Base-by-base conservation (phyloP, 2,888 invertebrate species). In the Aporophyla lueneburgensis region DNA sequence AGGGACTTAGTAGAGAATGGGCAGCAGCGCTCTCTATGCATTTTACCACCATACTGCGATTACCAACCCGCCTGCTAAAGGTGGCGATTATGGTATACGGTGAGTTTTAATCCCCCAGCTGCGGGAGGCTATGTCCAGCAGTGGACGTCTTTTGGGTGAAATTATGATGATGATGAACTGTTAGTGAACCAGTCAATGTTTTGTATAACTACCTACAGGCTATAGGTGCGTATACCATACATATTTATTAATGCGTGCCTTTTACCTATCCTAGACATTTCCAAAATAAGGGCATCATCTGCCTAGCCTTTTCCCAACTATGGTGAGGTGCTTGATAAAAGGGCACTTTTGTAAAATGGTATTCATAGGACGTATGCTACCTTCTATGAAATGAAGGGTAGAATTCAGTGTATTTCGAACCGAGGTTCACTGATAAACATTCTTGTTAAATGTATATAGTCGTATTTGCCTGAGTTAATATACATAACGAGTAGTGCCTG, bases 401-500 rank as follows among this genome's bases (percentile, higher is more conserved):
- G 10, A 49, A 16, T 49, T 14, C 49, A 3, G 14, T 5, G 21
- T 58, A 58, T 24, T 58, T 19, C 27, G 24, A 27, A 27, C 9
- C 59, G 33, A 33, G 33, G 1, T 33, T 33, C 33, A 33, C 33
- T 3, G 33, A 33, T 1, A 3, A 33, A 33, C 33, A 33, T 33
- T 33, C 33, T 9, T 69, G 14, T 27, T 27, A n/a, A n/a, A n/a
- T n/a, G n/a, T n/a, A n/a, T n/a, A 67, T 27, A 16, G 21, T 43
- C 43, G 14, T n/a, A 21, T 53, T 16, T 5, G 12, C 12, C 70
- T 16, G 3, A 71, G 27, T 27, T 33, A 46, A 43, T n/a, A 43
- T n/a, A 16, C 69, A 46, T 54, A 72, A 56, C 72, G 6, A 33
- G 46, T 71, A 49, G 19, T 24, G 54, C n/a, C 12, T 72, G 27